Base-by-base conservation (phyloP, 53 echinoderm and acorn worm species). In the Holothuria scabra region DNA sequence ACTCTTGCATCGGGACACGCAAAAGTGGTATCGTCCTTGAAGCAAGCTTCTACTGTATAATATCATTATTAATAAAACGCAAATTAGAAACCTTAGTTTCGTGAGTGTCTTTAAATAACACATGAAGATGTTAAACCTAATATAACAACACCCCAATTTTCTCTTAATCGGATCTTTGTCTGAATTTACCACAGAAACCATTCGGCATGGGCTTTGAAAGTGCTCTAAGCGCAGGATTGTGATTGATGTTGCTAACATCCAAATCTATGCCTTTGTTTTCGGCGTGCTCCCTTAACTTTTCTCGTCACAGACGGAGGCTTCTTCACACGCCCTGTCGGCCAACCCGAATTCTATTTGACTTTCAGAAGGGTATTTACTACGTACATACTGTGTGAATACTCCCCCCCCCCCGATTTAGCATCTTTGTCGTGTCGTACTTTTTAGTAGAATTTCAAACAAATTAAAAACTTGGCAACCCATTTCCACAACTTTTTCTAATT, bases 371-470 rank as follows among this genome's bases (percentile, higher is more conserved):
- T 84, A 46, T 84, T 56, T n/a, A n/a, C n/a, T n/a, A n/a, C n/a
- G n/a, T 1, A 84, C 30, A 66, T 68, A 84, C 1, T 21, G 0
- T 12, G 84, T 69, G 19, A 84, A 84, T 28, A 84, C n/a, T n/a
- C n/a, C n/a, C n/a, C 19, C 3, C 84, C 84, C 62, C 62, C 62
- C 26, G 23, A 22, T 14, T 61, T 61, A 5, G 62, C 12, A 26
- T 22, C 12, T 22, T 22, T 22, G 7, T 84, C 49, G 46, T 80
- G 67, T 14, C 37, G 29, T 25, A 24, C 16, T 56, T 64, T 1
- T 67, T n/a, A 1, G 80, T 52, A 83, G 89, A 93, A 23, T 93
- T 89, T 89, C 89, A 92, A 0, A 90, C 90, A 3, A 67, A 6
- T 56, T 46, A 0, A 41, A 8, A 8, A 87, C 24, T 25, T 1